Evolutionary conservation across 2,888 invertebrate genomes (phyloP).

Genomic region (Didymodactylos carnosus): DNA sequence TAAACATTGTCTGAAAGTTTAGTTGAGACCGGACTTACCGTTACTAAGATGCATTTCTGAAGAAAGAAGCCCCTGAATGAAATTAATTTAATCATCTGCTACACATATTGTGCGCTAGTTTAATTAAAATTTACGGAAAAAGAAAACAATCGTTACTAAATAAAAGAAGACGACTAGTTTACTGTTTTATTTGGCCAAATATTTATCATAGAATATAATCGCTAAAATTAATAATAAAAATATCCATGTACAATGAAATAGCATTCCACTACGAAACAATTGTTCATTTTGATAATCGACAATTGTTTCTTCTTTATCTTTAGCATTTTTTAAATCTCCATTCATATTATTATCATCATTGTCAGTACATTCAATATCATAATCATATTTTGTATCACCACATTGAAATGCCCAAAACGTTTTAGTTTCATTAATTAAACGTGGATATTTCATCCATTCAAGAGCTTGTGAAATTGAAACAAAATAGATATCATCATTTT

Average conservation of each 20-base stretch:
- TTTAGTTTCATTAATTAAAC: background rate
- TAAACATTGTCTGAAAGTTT: too few species aligned
- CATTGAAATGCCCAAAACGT: background rate
- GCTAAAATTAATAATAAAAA: slow-evolving; percentile 9
- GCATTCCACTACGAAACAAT: slow-evolving; percentile 7
- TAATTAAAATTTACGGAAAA: background rate
- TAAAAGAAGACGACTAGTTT: background rate
- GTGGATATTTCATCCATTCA: slow-evolving; percentile 12
- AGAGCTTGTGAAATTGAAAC: slow-evolving; percentile 9
- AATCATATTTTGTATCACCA: background rate
- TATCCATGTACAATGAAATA: background rate
- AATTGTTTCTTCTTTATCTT: background rate
- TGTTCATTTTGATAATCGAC: slow-evolving; percentile 5
- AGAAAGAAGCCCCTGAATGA: too few species aligned
- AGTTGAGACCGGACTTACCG: too few species aligned
- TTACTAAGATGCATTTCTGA: too few species aligned
- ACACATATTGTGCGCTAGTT: too few species aligned
- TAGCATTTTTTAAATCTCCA: background rate
- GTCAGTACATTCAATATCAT: background rate
- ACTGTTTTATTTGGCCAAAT: background rate
- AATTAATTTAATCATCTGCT: too few species aligned
- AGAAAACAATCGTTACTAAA: background rate
- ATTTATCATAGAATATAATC: slow-evolving; percentile 9
- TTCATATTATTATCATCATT: background rate
- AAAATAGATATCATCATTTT: slow-evolving; percentile 10